Base-by-base conservation (phyloP, 2,888 invertebrate genomes). In the Andricus curvator region DNA sequence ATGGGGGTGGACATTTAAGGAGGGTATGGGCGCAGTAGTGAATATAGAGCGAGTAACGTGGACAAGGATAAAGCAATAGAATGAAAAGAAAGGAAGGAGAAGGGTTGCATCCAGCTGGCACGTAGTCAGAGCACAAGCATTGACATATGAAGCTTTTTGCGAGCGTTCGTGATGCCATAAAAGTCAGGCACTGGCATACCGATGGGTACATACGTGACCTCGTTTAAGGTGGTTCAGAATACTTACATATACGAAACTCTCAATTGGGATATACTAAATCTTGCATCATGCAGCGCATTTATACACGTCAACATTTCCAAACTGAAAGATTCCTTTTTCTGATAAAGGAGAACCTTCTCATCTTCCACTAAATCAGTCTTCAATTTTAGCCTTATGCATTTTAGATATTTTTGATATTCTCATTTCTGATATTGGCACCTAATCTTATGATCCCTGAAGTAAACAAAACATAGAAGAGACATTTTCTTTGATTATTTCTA, bases 131-230 rank as follows among this genome's bases (percentile, higher is more conserved):
- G 80, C 60, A 67, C 65, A 37, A 78, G 81, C 80, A 83, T 84
- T 84, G 84, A 84, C 81, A 82, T 80, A 84, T 82, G 82, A 78
- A 85, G 84, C 84, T 87, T 86, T 87, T 85, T 85, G 79, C 86
- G 76, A 84, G 82, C 83, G 80, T 77, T 80, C 81, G 81, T 83
- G 84, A 87, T 85, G 84, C 86, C 83, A 87, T 87, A 87, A 88
- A 88, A 86, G 86, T 86, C 86, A 84, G 85, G 84, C 82, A 83
- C 80, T 85, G 79, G 81, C 82, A 86, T 84, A 82, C 81, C 78
- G 82, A 76, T 78, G 65, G 82, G 81, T 78, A 81, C 78, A 81
- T 37, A 85, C 86, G 83, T 86, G 86, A 88, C 84, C 87, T 86
- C 86, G 80, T 86, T 86, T 84, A 78, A 82, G 82, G 79, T 83